phyloP scores from a whole-genome alignment of 1,140 invertebrate genomes.

The Brachystomella parvula region DNA sequence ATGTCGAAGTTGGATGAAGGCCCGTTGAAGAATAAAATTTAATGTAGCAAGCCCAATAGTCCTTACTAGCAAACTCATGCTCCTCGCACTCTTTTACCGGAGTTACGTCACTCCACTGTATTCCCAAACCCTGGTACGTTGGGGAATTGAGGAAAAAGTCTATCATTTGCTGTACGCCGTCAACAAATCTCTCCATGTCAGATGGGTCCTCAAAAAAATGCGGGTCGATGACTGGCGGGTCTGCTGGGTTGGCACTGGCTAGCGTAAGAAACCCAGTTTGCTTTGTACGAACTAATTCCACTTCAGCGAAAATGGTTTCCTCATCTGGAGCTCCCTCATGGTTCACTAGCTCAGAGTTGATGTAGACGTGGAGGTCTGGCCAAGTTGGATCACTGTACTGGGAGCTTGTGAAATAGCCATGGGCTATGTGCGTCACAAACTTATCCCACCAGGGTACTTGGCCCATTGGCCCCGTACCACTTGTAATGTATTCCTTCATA shows the following conservation, averaged over 20 bases:
- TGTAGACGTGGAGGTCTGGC: slow-evolving; percentile 18
- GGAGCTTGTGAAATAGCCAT: slow-evolving; percentile 9
- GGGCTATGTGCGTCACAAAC: not conserved
- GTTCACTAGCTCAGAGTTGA: not conserved
- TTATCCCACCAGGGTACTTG: not conserved
- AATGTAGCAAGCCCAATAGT: slow-evolving; percentile 12
- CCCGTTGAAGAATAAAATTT: not conserved
- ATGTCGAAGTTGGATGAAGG: slow-evolving; percentile 64
- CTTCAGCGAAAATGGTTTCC: slow-evolving; percentile 14
- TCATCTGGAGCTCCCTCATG: not conserved
- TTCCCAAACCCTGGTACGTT: slow-evolving; percentile 12
- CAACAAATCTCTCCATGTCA: slow-evolving; percentile 36
- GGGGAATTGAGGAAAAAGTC: slow-evolving; percentile 17
- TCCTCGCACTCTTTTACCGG: not conserved
- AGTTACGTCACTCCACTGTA: slow-evolving; percentile 1
- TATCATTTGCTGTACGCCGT: slow-evolving; percentile 38
- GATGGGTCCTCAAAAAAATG: slow-evolving; percentile 42
- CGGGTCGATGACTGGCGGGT: slow-evolving; percentile 49
- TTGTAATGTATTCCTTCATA: slow-evolving; percentile 1
- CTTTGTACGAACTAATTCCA: slow-evolving; percentile 13
- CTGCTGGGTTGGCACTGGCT: slow-evolving; percentile 43
- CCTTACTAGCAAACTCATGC: not conserved
- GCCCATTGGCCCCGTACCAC: not conserved
- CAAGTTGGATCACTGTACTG: not conserved
- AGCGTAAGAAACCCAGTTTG: slow-evolving; percentile 41